These are phyloP conservation scores for Apis cerana DNA, from an alignment of 1,140 invertebrate species.

Conservation along the genomic window DNA sequence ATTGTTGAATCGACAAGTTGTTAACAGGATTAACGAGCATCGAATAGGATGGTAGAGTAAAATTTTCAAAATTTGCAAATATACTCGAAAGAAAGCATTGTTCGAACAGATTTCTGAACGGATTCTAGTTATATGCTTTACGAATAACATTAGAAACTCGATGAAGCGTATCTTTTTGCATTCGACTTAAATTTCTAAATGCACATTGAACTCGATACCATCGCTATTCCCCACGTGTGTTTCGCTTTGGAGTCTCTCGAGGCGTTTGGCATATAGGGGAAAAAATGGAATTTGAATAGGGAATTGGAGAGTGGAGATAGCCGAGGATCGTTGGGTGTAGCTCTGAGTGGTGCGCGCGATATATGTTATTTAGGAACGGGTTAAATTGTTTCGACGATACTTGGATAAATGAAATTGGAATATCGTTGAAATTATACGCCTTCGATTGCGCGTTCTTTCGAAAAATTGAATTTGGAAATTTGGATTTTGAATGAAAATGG, in stretches of 20 bases:
- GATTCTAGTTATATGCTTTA: too few relatives aligned
- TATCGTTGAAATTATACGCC: not conserved
- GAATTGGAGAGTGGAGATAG: not conserved
- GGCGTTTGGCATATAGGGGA: not conserved
- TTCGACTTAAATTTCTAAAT: too few relatives aligned
- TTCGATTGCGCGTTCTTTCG: not conserved
- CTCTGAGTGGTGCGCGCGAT: not conserved
- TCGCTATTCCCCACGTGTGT: too few relatives aligned
- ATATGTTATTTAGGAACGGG: not conserved
- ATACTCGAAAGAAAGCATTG: too few relatives aligned
- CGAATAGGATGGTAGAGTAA: too few relatives aligned
- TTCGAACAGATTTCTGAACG: too few relatives aligned
- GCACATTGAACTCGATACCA: too few relatives aligned
- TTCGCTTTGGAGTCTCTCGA: not conserved
- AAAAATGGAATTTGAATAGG: not conserved
- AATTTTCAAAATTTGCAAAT: too few relatives aligned
- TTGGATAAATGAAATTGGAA: not conserved
- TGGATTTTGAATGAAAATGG: not conserved
- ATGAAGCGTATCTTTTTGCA: too few relatives aligned
- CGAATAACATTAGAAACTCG: too few relatives aligned
- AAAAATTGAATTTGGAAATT: not conserved
- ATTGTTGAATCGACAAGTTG: too few relatives aligned
- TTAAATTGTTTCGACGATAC: not conserved
- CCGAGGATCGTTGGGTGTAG: not conserved
- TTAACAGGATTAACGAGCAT: too few relatives aligned